A percentile compares a stretch with the other conserved stretches of the same genome.
phyloP scores from a whole-genome alignment of 2,113 vertebrate species.

The Pipa parva region DNA sequence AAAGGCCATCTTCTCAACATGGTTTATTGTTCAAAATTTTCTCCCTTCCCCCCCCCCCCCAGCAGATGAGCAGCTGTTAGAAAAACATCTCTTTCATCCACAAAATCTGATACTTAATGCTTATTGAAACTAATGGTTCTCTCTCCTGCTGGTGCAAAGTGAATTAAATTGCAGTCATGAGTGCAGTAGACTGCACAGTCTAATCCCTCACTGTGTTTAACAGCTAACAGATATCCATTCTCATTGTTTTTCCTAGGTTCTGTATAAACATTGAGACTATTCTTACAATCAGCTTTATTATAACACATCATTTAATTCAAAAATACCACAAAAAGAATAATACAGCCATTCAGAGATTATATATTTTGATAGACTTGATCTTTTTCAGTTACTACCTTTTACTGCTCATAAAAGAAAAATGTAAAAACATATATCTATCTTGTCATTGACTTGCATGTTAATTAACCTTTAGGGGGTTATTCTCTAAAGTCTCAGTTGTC shows the following conservation, averaged over 20 bases:
- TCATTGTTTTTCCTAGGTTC: conserved; percentile 8
- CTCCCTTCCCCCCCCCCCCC: conserved; percentile 16
- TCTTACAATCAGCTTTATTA: not conserved
- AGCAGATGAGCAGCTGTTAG: conserved; percentile 35
- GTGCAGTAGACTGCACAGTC: conserved; percentile 16
- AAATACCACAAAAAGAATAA: too few relatives aligned
- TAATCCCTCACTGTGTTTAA: conserved; percentile 33
- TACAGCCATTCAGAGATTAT: too few relatives aligned
- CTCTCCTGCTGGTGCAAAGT: conserved; percentile 40
- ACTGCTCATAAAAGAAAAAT: too few relatives aligned
- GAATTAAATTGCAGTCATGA: conserved; percentile 41
- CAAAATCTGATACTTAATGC: conserved; percentile 41
- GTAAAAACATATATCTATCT: too few relatives aligned
- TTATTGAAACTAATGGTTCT: conserved; percentile 43
- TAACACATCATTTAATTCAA: too few relatives aligned
- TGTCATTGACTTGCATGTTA: too few relatives aligned
- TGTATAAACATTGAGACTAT: not conserved
- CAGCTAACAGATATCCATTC: conserved; percentile 24
- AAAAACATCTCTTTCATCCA: conserved; percentile 36
- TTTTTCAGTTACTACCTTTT: too few relatives aligned
- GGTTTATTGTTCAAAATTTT: conserved; percentile 28
- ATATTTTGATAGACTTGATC: too few relatives aligned
- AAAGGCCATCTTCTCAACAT: conserved; percentile 22
- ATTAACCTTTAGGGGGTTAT: too few relatives aligned
- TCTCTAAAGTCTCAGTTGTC: too few relatives aligned